Conservation (phyloP, 2,113 vertebrate genomes). For the Papio anubis region DNA sequence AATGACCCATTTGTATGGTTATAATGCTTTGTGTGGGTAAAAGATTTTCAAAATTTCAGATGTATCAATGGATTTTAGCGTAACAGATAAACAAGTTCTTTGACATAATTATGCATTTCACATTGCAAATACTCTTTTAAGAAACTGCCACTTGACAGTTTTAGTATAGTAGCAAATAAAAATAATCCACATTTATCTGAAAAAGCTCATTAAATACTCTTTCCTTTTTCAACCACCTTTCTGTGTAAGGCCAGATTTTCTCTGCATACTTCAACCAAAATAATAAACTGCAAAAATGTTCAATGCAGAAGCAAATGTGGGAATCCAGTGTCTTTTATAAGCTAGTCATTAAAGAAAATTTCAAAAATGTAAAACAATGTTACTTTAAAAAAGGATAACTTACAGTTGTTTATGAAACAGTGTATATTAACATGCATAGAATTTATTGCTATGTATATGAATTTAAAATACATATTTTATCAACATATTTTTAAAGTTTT, state of each 20-base stretch:
- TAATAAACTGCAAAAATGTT: background rate
- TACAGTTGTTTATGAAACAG: background rate
- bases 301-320: background rate
- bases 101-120: background rate
- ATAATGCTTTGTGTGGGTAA: background rate
- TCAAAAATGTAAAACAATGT: background rate
- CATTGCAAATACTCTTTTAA: background rate
- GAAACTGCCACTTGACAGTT: background rate
- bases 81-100: background rate
- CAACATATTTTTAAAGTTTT: background rate
- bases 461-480: background rate
- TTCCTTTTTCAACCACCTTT: background rate
- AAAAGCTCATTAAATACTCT: background rate
- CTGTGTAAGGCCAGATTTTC: background rate
- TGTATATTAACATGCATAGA: background rate
- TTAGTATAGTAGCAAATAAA: background rate
- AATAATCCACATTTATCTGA: background rate
- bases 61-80: background rate
- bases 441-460: background rate
- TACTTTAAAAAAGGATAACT: background rate
- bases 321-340: background rate
- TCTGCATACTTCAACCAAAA: background rate
- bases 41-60: background rate
- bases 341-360: background rate
- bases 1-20: background rate